These are phyloP conservation scores for Mallotus villosus DNA, from an alignment of 2,797 vertebrate species.

Conservation along the genomic window DNA sequence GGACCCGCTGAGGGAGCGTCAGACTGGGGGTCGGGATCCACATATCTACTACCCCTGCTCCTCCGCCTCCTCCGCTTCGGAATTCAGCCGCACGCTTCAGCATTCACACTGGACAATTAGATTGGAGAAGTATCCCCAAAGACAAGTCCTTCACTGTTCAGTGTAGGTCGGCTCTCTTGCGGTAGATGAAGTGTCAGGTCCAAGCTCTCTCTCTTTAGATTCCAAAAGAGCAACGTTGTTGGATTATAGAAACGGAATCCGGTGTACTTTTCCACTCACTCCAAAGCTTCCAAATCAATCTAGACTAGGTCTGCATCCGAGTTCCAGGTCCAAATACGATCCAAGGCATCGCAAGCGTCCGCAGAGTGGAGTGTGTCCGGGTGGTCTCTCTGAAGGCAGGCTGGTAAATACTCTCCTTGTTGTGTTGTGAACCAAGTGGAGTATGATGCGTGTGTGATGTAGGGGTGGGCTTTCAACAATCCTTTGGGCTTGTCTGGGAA, in stretches of 20 bases:
- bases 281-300: not conserved
- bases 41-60: conserved; percentile 61
- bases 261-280: not conserved
- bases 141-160: not conserved
- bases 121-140: not conserved
- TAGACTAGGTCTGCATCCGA: not conserved
- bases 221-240: not conserved
- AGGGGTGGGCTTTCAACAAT: conserved; percentile 74
- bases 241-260: not conserved
- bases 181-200: not conserved
- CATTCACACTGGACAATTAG: conserved; percentile 36
- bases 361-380: not conserved
- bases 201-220: too few species aligned
- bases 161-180: not conserved
- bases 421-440: conserved; percentile 51
- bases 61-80: conserved; percentile 49
- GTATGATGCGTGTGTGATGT: conserved; percentile 40
- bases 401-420: conserved; percentile 58
- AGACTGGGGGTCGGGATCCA: conserved; percentile 68
- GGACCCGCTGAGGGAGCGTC: conserved; percentile 71
- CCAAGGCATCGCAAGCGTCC: not conserved
- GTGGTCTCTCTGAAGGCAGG: conserved; percentile 46
- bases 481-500: conserved; percentile 67
- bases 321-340: not conserved
- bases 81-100: conserved; percentile 46